Conservation (phyloP, 2,888 invertebrate genomes). For the Pheosia tremula region DNA sequence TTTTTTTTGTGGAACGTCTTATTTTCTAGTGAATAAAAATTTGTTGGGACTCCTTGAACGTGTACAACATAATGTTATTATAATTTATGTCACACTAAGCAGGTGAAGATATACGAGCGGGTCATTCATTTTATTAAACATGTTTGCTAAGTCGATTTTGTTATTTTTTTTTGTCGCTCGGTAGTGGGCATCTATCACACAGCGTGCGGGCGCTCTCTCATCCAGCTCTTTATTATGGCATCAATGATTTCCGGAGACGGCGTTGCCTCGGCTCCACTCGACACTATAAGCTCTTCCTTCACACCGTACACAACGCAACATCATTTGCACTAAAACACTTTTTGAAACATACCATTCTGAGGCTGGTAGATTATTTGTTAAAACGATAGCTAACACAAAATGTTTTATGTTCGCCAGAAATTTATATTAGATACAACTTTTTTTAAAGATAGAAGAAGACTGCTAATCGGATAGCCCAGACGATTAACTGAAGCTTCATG, state of each 20-base stretch:
- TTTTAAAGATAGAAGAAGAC: no score
- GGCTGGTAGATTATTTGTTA: no score
- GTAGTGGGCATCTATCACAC: slow-evolving; percentile 79
- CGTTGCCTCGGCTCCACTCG: slow-evolving; percentile 28
- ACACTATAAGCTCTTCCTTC: slow-evolving; percentile 27
- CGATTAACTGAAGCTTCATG: no score
- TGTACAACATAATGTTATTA: slow-evolving; percentile 84
- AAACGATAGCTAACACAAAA: no score
- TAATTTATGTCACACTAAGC: slow-evolving; percentile 84
- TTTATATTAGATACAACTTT: no score
- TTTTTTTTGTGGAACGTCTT: slow-evolving; percentile 75
- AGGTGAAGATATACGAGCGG: slow-evolving; percentile 83
- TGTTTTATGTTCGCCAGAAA: no score
- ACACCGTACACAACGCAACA: slow-evolving; percentile 25
- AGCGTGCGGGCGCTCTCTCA: slow-evolving; percentile 81
- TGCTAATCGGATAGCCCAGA: no score
- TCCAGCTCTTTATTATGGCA: slow-evolving; percentile 77
- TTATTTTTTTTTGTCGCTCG: slow-evolving; percentile 80
- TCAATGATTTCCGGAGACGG: slow-evolving; percentile 78
- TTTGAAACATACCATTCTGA: neutral
- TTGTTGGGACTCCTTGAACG: slow-evolving; percentile 81
- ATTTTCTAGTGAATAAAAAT: slow-evolving; percentile 81
- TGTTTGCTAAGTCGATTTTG: slow-evolving; percentile 83
- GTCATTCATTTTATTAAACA: slow-evolving; percentile 84
- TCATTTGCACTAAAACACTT: slow-evolving; percentile 34